phyloP scores from a whole-genome alignment of 2,888 invertebrate genomes.

The Mythimna albipuncta region DNA sequence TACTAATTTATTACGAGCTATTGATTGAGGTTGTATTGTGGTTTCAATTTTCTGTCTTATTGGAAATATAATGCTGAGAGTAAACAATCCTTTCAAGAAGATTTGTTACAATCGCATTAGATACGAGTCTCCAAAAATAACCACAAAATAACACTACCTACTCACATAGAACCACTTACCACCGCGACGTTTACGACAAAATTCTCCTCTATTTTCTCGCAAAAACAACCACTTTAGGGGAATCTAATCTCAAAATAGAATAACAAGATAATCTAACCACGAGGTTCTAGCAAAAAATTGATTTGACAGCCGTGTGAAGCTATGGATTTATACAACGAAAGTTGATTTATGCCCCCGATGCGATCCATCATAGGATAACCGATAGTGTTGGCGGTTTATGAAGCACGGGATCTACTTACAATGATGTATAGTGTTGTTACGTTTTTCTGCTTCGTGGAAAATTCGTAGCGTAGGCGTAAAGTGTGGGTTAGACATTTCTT shows the following conservation, averaged over 20 bases:
- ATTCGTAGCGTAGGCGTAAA: slow-evolving; percentile 26
- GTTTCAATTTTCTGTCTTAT: neutral
- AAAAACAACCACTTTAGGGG: slow-evolving; percentile 52
- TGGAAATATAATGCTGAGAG: neutral
- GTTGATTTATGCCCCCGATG: slow-evolving; percentile 75
- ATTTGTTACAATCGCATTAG: slow-evolving; percentile 4
- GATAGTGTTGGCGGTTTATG: slow-evolving; percentile 67
- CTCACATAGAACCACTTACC: slow-evolving; percentile 29
- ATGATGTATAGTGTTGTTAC: slow-evolving; percentile 58
- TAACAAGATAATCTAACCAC: slow-evolving; percentile 67
- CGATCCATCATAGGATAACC: slow-evolving; percentile 74
- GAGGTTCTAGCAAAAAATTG: slow-evolving; percentile 61
- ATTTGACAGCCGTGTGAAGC: slow-evolving; percentile 67
- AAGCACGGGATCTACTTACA: slow-evolving; percentile 62
- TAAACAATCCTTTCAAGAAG: neutral
- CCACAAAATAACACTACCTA: slow-evolving; percentile 4
- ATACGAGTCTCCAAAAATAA: slow-evolving; percentile 2
- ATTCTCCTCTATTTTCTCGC: slow-evolving; percentile 31
- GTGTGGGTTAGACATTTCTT: neutral
- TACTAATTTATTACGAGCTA: too few relatives aligned
- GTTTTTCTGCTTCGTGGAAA: slow-evolving; percentile 39
- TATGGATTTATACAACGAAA: slow-evolving; percentile 71
- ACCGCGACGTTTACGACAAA: slow-evolving; percentile 23
- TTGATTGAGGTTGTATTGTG: neutral
- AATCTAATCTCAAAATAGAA: slow-evolving; percentile 60